Percentiles rank a stretch among this genome's conserved stretches.
Evolutionary conservation across 2,888 invertebrate species (phyloP).

Genomic region (Heliconius cydno): DNA sequence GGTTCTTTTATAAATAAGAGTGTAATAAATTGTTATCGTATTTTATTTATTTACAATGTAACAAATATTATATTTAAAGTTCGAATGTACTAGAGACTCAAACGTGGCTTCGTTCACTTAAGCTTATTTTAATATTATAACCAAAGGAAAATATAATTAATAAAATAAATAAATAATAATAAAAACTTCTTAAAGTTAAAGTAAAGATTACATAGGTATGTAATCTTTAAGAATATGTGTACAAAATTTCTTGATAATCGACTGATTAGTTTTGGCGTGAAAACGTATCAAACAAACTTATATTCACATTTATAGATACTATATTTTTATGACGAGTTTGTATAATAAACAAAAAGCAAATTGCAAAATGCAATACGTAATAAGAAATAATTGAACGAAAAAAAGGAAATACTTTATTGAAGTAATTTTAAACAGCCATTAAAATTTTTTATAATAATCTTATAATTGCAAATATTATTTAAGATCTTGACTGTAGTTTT

Average conservation of each 20-base stretch:
- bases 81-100: background rate
- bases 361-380: background rate
- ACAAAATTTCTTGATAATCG: no score
- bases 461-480: conserved; percentile 10
- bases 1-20: background rate
- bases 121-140: background rate
- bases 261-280: no score
- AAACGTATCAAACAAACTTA: no score
- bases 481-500: background rate
- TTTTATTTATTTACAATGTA: background rate
- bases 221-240: no score
- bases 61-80: background rate
- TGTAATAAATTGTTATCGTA: background rate
- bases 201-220: no score
- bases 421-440: background rate
- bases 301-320: no score
- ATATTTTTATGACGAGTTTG: background rate
- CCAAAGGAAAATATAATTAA: no score
- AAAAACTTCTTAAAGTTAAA: no score
- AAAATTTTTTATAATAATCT: background rate
- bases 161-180: no score
- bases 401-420: background rate
- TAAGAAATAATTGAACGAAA: background rate
- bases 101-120: no score
- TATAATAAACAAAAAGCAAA: background rate